Evolutionary conservation across 1,140 invertebrate genomes (phyloP).

Genomic region (Mycetomoellerius zeteki): DNA sequence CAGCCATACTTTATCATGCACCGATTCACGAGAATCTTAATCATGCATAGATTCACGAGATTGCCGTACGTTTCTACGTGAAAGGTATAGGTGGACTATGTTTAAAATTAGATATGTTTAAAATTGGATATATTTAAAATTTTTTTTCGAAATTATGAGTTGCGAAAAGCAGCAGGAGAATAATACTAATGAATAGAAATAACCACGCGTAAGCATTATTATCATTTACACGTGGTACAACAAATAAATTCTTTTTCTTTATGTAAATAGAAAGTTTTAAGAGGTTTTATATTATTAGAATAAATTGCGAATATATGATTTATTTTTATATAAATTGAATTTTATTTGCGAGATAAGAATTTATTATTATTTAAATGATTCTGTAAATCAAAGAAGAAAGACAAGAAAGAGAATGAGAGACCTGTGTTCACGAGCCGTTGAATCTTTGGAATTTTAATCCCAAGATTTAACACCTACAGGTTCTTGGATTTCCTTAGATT

Average conservation of each 20-base stretch:
- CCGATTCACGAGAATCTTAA: conserved; percentile 21
- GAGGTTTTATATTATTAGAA: conserved; percentile 7
- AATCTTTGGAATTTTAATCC: conserved; percentile 34
- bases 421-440: not conserved
- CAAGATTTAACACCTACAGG: not conserved
- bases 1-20: conserved; percentile 28
- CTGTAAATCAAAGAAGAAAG: conserved; percentile 5
- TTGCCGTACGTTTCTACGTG: conserved; percentile 22
- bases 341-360: not conserved
- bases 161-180: not conserved
- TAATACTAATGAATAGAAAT: conserved; percentile 34
- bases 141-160: conserved; percentile 16
- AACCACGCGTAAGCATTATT: not conserved
- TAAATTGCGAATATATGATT: not conserved
- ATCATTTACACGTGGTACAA: not conserved
- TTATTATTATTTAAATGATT: conserved; percentile 20
- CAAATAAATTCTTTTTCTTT: not conserved
- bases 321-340: not conserved
- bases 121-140: too few species aligned
- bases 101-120: too few species aligned
- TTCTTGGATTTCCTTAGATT: not conserved
- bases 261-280: not conserved
- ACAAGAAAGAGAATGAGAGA: not conserved
- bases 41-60: conserved; percentile 14
- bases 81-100: conserved; percentile 24